A percentile compares a stretch with the other conserved stretches of the same genome.
Evolutionary conservation across 2,113 vertebrate genomes (phyloP).

Genomic region (Indicator indicator): DNA sequence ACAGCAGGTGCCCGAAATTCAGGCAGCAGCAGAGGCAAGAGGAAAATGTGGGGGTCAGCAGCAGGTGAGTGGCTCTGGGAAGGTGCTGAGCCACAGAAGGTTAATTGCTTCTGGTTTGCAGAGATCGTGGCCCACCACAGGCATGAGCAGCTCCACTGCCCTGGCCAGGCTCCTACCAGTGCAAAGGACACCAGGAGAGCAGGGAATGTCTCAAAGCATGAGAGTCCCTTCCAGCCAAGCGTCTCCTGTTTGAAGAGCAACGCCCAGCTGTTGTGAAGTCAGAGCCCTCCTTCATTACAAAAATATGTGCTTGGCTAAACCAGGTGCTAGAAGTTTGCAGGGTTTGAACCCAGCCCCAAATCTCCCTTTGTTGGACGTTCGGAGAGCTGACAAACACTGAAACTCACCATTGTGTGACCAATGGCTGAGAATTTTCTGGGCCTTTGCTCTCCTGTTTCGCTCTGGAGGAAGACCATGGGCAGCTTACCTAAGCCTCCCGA

Average conservation of each 20-base stretch:
- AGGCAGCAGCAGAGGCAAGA: background rate
- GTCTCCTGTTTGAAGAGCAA: background rate
- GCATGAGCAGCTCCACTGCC: background rate
- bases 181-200: background rate
- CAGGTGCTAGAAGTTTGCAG: background rate
- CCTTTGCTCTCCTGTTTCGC: background rate
- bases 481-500: conserved; percentile 86
- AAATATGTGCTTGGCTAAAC: background rate
- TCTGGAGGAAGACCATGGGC: background rate
- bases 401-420: background rate
- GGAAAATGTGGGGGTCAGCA: background rate
- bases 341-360: background rate
- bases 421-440: background rate
- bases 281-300: background rate
- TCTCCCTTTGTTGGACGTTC: background rate
- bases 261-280: background rate
- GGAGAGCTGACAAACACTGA: background rate
- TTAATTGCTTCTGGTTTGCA: background rate
- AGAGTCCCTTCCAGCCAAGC: background rate
- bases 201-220: background rate
- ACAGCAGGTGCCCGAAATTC: background rate
- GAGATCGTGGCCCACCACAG: accelerated
- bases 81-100: background rate
- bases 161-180: background rate
- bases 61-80: background rate